A percentile compares a stretch with the other conserved stretches of the same genome.
Conservation (phyloP, 2,888 invertebrate species). For the Biston betularia region DNA sequence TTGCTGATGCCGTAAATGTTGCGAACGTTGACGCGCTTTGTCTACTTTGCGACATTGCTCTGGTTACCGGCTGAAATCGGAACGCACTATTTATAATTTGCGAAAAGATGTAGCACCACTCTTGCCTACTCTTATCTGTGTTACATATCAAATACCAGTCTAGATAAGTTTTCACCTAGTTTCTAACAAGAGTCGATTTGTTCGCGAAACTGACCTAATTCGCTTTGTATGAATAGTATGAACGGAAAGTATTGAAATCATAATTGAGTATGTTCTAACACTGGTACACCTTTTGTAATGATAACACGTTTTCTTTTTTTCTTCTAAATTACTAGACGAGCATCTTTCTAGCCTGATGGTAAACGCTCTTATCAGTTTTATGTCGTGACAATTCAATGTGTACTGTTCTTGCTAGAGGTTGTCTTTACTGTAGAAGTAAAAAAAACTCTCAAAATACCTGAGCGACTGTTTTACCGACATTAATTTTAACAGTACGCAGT, state of each 20-base stretch:
- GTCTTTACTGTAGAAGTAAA: no score
- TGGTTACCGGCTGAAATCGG: slow-evolving; percentile 33
- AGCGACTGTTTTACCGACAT: no score
- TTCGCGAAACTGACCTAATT: slow-evolving; percentile 26
- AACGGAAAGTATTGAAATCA: slow-evolving; percentile 1
- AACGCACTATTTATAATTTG: slow-evolving; percentile 41
- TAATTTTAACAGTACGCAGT: no score
- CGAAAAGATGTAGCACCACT: slow-evolving; percentile 39
- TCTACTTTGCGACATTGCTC: slow-evolving; percentile 29
- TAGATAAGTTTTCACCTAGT: slow-evolving; percentile 36
- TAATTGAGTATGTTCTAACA: background rate
- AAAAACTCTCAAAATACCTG: no score
- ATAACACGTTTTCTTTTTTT: no score
- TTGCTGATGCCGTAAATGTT: slow-evolving; percentile 7
- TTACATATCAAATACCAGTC: slow-evolving; percentile 42
- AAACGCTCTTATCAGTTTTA: no score
- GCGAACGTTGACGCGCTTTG: slow-evolving; percentile 1
- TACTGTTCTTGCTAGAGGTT: no score
- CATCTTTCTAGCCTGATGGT: no score
- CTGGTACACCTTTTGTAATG: no score
- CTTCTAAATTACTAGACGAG: no score
- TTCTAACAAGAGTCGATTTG: slow-evolving; percentile 28
- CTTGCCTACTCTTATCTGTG: slow-evolving; percentile 35
- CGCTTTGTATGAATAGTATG: slow-evolving; percentile 20
- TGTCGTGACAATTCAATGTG: no score